Base-by-base conservation (phyloP, 2,113 vertebrate species). In the Colossoma macropomum region DNA sequence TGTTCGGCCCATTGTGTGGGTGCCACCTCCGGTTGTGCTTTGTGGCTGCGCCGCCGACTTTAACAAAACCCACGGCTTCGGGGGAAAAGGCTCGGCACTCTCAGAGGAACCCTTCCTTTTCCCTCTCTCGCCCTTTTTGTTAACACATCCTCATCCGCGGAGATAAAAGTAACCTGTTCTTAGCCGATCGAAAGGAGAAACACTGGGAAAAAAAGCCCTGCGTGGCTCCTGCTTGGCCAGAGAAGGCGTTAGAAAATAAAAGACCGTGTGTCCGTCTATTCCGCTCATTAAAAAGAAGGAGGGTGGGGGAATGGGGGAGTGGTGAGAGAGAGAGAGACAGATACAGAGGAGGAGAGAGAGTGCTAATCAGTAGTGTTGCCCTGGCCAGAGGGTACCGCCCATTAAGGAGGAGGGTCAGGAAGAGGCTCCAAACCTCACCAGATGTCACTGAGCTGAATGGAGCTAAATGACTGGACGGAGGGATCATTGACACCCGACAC, bases 201-300 rank as follows among this genome's bases (percentile, higher is more conserved):
- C 77, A 60, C 50, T 38, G 54, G 45, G 84, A 30, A 68, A 77
- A 83, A 73, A 34, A 54, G 48, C 50, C 52, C 59, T 56, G 30
- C 77, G 69, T 73, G 38, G 74, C 74, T 65, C 45, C 48, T 71
- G 60, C 28, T 79, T 38, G 54, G 75, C 28, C 54, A 65, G 65
- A 83, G 56, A 45, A 80, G 77, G 11, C 16, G 6, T 72, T 80
- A 41, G 52, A 25, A 80, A 72, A 74, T 66, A 21, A 80, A n/a
- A 83, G 17, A 80, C 28, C 52, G 78, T 65, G 68, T 81, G 56
- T 60, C 16, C 85, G 66, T 71, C 69, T 77, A 73, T 70, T 78
- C 68, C 32, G 81, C 88, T 87, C 80, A 84, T 87, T 83, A 85
- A 86, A 87, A 82, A 68, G 32, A 76, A 50, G 32, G 69, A 41